phyloP scores from a whole-genome alignment of 2,797 vertebrate species.

The Aeoliscus strigatus region DNA sequence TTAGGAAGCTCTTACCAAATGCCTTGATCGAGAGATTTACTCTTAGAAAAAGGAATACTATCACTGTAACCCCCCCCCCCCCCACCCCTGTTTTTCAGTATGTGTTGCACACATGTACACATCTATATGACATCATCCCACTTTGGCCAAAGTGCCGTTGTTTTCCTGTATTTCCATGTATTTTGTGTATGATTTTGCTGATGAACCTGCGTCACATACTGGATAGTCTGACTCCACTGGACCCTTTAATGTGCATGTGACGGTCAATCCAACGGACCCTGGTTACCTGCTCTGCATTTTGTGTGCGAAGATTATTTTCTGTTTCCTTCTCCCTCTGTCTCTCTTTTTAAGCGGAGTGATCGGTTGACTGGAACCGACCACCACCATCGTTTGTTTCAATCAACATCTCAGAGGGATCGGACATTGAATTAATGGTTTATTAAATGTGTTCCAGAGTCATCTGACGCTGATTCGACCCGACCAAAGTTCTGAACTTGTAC shows the following conservation, averaged over 20 bases:
- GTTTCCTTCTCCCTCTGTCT: conserved; percentile 6
- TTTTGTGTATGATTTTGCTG: conserved; percentile 34
- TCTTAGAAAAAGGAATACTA: too few species aligned
- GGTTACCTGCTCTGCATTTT: conserved; percentile 24
- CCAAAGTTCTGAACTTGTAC: conserved; percentile 12
- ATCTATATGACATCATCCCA: conserved; percentile 27
- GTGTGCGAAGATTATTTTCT: too few species aligned
- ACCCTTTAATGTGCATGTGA: conserved; percentile 24
- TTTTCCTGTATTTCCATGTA: conserved; percentile 48
- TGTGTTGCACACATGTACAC: conserved; percentile 32
- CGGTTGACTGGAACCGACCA: conserved; percentile 2
- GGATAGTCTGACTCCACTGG: conserved; percentile 13
- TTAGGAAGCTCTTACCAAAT: conserved; percentile 55
- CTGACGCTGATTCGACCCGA: conserved; percentile 7
- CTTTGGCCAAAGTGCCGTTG: conserved; percentile 48
- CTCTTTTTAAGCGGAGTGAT: conserved; percentile 26
- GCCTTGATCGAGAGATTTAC: conserved; percentile 23
- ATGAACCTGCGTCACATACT: conserved; percentile 14
- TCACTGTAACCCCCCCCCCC: too few species aligned
- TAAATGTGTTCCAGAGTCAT: conserved; percentile 2
- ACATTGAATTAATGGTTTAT: conserved; percentile 1
- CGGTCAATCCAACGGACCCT: conserved; percentile 39
- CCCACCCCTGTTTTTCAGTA: neutral
- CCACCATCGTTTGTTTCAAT: too few species aligned
- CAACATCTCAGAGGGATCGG: too few species aligned